phyloP scores from a whole-genome alignment of 2,113 vertebrate genomes.

The Atractosteus spatula region DNA sequence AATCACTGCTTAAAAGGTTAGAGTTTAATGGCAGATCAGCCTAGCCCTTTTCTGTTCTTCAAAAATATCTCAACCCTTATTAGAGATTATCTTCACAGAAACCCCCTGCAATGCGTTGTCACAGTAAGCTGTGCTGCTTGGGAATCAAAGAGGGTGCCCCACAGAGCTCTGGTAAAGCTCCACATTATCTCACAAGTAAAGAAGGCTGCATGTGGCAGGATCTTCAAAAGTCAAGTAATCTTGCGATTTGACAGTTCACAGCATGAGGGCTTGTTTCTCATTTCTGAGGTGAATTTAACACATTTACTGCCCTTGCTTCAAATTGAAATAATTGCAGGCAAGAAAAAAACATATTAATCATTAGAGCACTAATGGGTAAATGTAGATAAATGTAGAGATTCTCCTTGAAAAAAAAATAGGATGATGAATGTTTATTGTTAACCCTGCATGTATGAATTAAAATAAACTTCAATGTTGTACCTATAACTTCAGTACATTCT shows the following conservation, averaged over 20 bases:
- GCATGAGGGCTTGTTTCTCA: slow-evolving; percentile 45
- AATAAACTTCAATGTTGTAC: no score
- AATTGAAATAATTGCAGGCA: slow-evolving; percentile 47
- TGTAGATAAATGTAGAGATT: no score
- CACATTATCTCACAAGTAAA: slow-evolving; percentile 47
- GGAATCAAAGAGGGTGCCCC: slow-evolving; percentile 66
- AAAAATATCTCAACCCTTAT: slow-evolving; percentile 52
- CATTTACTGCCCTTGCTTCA: slow-evolving; percentile 42
- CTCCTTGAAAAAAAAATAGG: no score
- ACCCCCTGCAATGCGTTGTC: slow-evolving; percentile 59
- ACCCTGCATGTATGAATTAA: no score
- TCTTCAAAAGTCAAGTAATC: slow-evolving; percentile 59
- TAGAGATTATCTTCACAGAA: slow-evolving; percentile 66
- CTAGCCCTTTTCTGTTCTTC: slow-evolving; percentile 39
- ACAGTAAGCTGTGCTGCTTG: slow-evolving; percentile 54
- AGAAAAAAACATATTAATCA: slow-evolving; percentile 55
- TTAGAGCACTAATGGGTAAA: slow-evolving; percentile 1
- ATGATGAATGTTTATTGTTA: no score
- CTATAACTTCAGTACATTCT: no score
- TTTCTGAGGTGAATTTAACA: slow-evolving; percentile 40
- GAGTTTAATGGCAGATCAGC: slow-evolving; percentile 40
- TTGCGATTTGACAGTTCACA: slow-evolving; percentile 56
- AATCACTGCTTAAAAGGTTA: slow-evolving; percentile 28
- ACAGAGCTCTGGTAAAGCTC: slow-evolving; percentile 48
- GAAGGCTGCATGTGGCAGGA: slow-evolving; percentile 50